These are phyloP conservation scores for Brachyptera putata DNA, from an alignment of 2,888 invertebrate genomes.

Conservation along the genomic window DNA sequence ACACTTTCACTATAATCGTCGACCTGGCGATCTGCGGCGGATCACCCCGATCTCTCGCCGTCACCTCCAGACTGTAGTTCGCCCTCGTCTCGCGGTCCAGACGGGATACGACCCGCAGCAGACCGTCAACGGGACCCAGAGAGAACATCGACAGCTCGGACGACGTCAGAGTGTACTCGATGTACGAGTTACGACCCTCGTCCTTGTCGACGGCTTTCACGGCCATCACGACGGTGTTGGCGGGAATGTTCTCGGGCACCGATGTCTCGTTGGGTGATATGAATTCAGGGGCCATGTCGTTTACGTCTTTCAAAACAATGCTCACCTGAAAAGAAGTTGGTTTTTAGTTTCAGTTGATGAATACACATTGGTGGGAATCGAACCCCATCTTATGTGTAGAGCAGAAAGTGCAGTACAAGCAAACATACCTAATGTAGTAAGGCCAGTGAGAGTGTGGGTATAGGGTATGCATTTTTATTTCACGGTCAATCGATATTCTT, in stretches of 20 bases:
- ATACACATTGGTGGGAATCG: too few species aligned
- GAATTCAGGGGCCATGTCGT: constrained; percentile 87
- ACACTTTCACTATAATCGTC: constrained; percentile 65
- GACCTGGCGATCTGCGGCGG: constrained; percentile 69
- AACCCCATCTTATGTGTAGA: too few species aligned
- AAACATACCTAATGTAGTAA: too few species aligned
- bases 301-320: constrained; percentile 82
- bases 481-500: too few species aligned
- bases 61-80: constrained; percentile 69
- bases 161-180: constrained; percentile 74
- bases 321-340: constrained; percentile 72
- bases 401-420: too few species aligned
- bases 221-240: constrained; percentile 83
- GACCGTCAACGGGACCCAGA: constrained; percentile 81
- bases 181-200: constrained; percentile 86
- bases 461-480: too few species aligned
- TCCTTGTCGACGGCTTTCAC: constrained; percentile 86
- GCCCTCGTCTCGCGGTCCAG: constrained; percentile 79
- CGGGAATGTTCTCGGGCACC: constrained; percentile 78
- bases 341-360: too few species aligned
- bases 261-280: constrained; percentile 72
- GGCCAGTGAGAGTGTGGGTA: too few species aligned
- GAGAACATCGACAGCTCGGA: constrained; percentile 65
- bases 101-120: constrained; percentile 76
- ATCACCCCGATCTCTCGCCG: constrained; percentile 85